phyloP scores from a whole-genome alignment of 2,113 vertebrate genomes.

The Pteronura brasiliensis region DNA sequence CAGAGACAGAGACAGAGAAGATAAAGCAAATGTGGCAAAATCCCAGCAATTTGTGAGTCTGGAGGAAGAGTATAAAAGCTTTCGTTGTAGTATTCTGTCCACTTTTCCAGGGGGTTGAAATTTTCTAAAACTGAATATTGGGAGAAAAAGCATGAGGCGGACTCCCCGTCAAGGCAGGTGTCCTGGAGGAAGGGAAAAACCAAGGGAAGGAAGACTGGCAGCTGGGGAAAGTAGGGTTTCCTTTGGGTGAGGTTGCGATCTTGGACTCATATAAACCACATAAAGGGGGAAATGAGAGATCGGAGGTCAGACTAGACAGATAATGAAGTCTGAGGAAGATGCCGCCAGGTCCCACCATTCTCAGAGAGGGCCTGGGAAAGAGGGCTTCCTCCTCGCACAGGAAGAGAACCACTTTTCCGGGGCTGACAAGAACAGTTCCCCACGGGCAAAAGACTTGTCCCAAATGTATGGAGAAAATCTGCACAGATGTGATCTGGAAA shows the following conservation, averaged over 20 bases:
- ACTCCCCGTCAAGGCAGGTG: not conserved
- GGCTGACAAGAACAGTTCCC: not conserved
- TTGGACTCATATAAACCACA: not conserved
- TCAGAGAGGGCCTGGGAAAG: not conserved
- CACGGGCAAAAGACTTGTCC: not conserved
- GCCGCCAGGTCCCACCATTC: not conserved
- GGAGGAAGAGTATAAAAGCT: not conserved
- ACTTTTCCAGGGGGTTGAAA: not conserved
- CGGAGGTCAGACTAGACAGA: not conserved
- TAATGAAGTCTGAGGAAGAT: not conserved
- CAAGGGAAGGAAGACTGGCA: not conserved
- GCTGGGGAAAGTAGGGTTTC: not conserved
- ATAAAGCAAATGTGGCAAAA: not conserved
- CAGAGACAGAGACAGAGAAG: not conserved
- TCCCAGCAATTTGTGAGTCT: not conserved
- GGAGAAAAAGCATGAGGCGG: accelerated
- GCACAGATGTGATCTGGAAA: not conserved
- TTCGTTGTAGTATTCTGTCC: not conserved
- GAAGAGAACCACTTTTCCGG: not conserved
- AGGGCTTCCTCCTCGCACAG: not conserved
- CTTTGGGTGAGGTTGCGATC: not conserved
- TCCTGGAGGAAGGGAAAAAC: not conserved
- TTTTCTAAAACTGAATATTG: not conserved
- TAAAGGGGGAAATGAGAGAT: not conserved
- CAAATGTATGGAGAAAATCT: not conserved